Conservation (phyloP, 35 echinoderm and acorn worm species). For the Ptychodera flava region DNA sequence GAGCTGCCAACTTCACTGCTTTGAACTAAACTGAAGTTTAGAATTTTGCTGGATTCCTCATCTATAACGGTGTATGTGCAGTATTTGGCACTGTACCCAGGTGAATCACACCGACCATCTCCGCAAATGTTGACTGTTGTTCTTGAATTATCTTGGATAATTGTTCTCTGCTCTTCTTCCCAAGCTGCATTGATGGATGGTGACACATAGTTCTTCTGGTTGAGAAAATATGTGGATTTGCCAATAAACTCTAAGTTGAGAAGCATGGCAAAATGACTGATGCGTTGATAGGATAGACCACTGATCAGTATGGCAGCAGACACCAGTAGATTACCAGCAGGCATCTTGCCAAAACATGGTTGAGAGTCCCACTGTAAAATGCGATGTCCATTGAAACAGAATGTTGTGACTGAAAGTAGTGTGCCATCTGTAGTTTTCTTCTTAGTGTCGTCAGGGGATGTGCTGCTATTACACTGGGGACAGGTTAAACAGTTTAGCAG, state of each 20-base stretch:
- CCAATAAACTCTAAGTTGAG: neutral
- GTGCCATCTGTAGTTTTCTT: too few species aligned
- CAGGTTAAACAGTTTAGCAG: too few species aligned
- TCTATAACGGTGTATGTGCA: constrained; percentile 44
- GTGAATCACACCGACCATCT: constrained; percentile 47
- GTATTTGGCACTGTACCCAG: constrained; percentile 47
- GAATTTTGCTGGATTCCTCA: constrained; percentile 11
- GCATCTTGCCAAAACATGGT: constrained; percentile 11
- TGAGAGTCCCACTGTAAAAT: constrained; percentile 45
- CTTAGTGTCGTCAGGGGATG: too few species aligned
- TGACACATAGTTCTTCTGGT: neutral
- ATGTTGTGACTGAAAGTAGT: too few species aligned
- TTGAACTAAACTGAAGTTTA: neutral
- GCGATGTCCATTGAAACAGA: too few species aligned
- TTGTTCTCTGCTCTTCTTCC: neutral
- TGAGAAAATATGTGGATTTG: neutral
- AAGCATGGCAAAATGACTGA: neutral
- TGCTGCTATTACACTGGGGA: too few species aligned
- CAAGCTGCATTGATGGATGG: constrained; percentile 6
- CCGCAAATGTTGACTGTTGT: constrained; percentile 8
- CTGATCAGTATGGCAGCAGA: constrained; percentile 23
- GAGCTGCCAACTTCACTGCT: constrained; percentile 24
- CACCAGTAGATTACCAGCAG: constrained; percentile 17
- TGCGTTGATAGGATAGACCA: constrained; percentile 15
- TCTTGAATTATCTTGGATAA: neutral